Evolutionary conservation across 2,113 vertebrate genomes (phyloP), one percentile per base, ranked within the genome.

Genomic region (Phoxinus phoxinus): DNA sequence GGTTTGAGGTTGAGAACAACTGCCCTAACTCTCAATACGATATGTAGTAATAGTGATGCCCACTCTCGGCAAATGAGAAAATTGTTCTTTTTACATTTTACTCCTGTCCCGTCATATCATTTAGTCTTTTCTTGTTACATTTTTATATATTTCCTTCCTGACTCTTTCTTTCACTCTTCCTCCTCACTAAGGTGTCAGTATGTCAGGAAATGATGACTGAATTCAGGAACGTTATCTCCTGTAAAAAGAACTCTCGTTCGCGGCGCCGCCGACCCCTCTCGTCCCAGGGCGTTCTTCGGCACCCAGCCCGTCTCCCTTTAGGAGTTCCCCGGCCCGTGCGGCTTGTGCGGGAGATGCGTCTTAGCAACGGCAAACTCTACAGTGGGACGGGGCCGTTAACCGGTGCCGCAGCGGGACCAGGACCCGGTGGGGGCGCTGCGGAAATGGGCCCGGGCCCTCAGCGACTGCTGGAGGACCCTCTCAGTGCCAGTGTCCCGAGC

Each of bases 161-260:
- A 32, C 27, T 2, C 41, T 74, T 30, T 65, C n/a, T 53, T 46
- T 37, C 21, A 6, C 37, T 51, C 35, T 78, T 32, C 41, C 90
- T 59, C 87, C 89, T 48, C 90, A 90, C 74, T 25, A 85, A 97
- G 96, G 95, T 96, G 23, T 97, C 96, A 0, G 95, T 97, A n/a
- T 97, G 96, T 91, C 96, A 96, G 91, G 96, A 97, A 94, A 97
- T 97, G 96, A 86, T 97, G 86, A 95, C 95, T 1, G 96, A 97
- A 90, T 95, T 97, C 76, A 92, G 96, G 27, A 96, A 96, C 19
- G 96, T 95, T 1, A 95, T 97, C 63, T 97, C 96, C 12, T 97
- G 96, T 87, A 96, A 96, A 92, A 97, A 97, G 93, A 96, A 94
- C 15, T 96, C 96, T 4, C 94, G 95, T 3, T 94, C 95, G 5